Conservation (phyloP, 2,888 invertebrate species). For the Agapostemon virescens region DNA sequence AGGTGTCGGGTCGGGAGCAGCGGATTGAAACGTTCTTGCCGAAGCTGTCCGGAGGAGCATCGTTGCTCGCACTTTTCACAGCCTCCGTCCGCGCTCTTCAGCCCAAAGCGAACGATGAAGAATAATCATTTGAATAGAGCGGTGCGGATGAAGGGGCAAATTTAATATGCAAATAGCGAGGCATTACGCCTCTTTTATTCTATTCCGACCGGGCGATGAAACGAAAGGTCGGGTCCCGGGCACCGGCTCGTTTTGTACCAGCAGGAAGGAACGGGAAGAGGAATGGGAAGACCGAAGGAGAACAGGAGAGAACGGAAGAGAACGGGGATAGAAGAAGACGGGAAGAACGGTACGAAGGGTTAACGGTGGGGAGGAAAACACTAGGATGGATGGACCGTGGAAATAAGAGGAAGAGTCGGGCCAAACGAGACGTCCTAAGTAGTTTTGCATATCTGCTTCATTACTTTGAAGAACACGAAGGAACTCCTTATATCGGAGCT, state of each 20-base stretch:
- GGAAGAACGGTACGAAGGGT: conserved; percentile 1
- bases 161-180: conserved; percentile 74
- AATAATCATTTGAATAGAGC: conserved; percentile 70
- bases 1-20: conserved; percentile 26
- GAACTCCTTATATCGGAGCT: conserved; percentile 60
- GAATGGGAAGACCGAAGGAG: conserved; percentile 5
- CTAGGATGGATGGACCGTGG: conserved; percentile 30
- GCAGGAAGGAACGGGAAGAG: conserved; percentile 10
- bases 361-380: conserved; percentile 7
- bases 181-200: conserved; percentile 69
- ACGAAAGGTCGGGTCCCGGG: conserved; percentile 29
- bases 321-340: conserved; percentile 3
- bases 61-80: conserved; percentile 23
- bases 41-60: conserved; percentile 34
- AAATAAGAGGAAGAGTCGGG: conserved; percentile 45
- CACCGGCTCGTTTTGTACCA: conserved; percentile 12
- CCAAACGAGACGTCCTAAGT: conserved; percentile 66
- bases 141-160: conserved; percentile 64
- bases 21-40: conserved; percentile 46
- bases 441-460: conserved; percentile 74
- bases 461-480: conserved; percentile 69
- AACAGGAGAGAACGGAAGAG: not conserved
- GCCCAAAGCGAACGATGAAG: conserved; percentile 60
- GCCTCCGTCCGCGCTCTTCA: conserved; percentile 15
- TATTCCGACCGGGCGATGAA: conserved; percentile 34